Conservation (phyloP, 2,113 vertebrate genomes). For the Pituophis catenifer region DNA sequence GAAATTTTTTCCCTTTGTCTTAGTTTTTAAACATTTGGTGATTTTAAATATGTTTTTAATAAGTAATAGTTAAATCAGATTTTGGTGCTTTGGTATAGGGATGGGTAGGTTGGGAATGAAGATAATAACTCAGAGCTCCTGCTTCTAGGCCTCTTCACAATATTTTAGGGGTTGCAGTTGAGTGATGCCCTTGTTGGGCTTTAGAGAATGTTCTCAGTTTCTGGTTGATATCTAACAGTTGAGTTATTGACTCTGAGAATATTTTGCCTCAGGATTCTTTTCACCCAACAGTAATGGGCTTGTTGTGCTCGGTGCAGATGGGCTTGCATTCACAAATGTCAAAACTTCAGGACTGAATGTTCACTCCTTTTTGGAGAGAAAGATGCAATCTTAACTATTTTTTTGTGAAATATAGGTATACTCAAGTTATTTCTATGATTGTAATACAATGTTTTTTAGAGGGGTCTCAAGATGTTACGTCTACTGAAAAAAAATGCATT, state of each 20-base stretch:
- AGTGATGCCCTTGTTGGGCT: slow-evolving; percentile 16
- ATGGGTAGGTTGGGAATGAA: slow-evolving; percentile 24
- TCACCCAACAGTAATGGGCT: slow-evolving; percentile 31
- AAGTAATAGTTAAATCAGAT: slow-evolving; percentile 67
- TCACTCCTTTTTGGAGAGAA: slow-evolving; percentile 22
- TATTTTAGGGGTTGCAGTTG: slow-evolving; percentile 30
- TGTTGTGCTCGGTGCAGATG: slow-evolving; percentile 29
- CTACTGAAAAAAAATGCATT: slow-evolving; percentile 27
- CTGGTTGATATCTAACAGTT: slow-evolving; percentile 40
- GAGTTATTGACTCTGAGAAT: slow-evolving; percentile 31
- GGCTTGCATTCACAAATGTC: slow-evolving; percentile 49
- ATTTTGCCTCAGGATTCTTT: slow-evolving; percentile 54
- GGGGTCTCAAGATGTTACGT: slow-evolving; percentile 38
- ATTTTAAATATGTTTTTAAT: slow-evolving; percentile 64
- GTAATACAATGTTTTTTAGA: slow-evolving; percentile 46
- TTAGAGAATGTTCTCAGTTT: slow-evolving; percentile 45
- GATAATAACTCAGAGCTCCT: slow-evolving; percentile 41
- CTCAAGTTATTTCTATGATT: slow-evolving; percentile 50
- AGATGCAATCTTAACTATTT: slow-evolving; percentile 41
- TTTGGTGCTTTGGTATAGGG: slow-evolving; percentile 64
- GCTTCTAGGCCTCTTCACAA: slow-evolving; percentile 38
- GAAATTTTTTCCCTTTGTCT: slow-evolving; percentile 58
- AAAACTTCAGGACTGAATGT: slow-evolving; percentile 36
- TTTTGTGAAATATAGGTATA: slow-evolving; percentile 44
- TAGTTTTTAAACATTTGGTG: slow-evolving; percentile 69